phyloP scores from a whole-genome alignment of 2,113 vertebrate genomes.

The Petroica traversi region DNA sequence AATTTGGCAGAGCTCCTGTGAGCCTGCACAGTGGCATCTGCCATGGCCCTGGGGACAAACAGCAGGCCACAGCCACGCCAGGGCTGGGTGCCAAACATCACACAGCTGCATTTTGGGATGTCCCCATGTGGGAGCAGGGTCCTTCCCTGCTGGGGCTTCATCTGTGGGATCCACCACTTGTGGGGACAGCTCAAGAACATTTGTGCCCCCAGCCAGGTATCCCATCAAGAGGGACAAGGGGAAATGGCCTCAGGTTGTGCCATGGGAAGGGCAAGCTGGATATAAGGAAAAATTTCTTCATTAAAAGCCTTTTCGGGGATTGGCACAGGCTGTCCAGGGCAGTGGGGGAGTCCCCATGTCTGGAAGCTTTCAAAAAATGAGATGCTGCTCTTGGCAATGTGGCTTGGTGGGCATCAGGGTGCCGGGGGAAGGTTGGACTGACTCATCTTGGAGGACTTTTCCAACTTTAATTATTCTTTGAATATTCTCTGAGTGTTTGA shows the following conservation, averaged over 20 bases:
- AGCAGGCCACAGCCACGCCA: not conserved
- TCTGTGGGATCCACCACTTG: fast-evolving
- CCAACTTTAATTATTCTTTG: not conserved
- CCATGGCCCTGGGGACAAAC: not conserved
- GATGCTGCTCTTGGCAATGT: not conserved
- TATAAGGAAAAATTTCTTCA: not conserved
- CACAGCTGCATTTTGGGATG: not conserved
- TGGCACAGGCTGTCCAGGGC: not conserved
- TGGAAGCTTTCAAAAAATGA: not conserved
- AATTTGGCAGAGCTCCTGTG: not conserved
- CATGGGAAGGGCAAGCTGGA: not conserved
- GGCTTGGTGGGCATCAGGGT: not conserved
- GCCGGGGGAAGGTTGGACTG: not conserved
- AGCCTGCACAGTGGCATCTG: not conserved
- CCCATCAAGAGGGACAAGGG: not conserved
- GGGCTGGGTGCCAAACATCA: not conserved
- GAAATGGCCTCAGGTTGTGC: not conserved
- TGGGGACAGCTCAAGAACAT: not conserved
- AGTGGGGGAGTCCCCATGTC: not conserved
- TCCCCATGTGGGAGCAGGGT: not conserved
- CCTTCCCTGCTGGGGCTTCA: too few species aligned
- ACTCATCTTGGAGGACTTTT: not conserved
- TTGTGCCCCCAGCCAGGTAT: not conserved
- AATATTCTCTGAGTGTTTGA: too few species aligned
- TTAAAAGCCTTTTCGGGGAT: not conserved